Conservation (phyloP, 2,888 invertebrate species). For the Nematopogon swammerdamellus region DNA sequence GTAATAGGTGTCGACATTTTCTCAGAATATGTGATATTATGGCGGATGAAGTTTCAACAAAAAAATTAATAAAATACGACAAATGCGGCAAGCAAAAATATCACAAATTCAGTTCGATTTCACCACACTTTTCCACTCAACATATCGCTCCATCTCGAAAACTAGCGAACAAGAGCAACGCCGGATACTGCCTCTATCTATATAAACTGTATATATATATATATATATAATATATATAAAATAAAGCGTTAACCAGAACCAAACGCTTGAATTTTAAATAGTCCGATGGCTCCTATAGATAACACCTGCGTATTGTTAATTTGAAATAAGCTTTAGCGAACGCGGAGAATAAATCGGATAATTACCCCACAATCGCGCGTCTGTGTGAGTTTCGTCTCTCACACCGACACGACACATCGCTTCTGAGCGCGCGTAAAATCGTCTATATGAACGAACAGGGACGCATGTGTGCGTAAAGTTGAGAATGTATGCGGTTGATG, state of each 20-base stretch:
- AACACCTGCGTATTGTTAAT: constrained; percentile 13
- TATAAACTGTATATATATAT: too few relatives aligned
- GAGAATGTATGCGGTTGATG: not conserved
- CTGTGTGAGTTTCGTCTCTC: not conserved
- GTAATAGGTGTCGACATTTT: too few relatives aligned
- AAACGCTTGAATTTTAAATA: constrained; percentile 4
- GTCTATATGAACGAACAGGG: not conserved
- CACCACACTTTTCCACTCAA: too few relatives aligned
- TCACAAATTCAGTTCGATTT: too few relatives aligned
- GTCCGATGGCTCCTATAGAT: constrained; percentile 25
- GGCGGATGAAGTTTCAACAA: too few relatives aligned
- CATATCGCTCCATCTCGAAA: not conserved
- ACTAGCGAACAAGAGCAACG: not conserved
- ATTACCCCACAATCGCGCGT: not conserved
- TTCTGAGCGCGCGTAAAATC: not conserved
- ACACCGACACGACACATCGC: not conserved
- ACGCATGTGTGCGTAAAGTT: not conserved
- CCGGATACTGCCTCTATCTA: not conserved
- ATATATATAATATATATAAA: too few relatives aligned
- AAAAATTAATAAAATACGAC: too few relatives aligned
- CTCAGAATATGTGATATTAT: too few relatives aligned
- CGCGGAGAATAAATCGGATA: not conserved
- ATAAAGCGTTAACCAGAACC: not conserved
- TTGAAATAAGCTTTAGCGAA: not conserved
- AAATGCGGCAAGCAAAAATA: too few relatives aligned